Evolutionary conservation across 2,888 invertebrate species (phyloP), one percentile per base, ranked within the genome.

Genomic region (Altica lythri): DNA sequence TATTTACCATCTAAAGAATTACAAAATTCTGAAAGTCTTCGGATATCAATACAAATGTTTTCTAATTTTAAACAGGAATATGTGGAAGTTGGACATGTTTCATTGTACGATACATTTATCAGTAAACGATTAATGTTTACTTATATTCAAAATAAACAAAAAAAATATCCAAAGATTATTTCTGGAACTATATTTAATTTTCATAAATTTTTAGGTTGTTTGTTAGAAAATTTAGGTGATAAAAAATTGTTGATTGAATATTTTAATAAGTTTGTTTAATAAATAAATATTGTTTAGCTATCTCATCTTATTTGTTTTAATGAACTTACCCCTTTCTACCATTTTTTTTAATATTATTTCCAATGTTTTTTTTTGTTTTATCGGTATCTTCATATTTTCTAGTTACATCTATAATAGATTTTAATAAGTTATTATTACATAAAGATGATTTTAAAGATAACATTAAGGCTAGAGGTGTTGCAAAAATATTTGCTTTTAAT

Each of bases 101-200:
- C 90, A 13, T 69, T 86, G 35, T 86, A 84, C 66, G 85, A 84
- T 6, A 83, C 86, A 66, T 93, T 84, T 70, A 81, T 92, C 18
- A 89, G 90, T 63, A 90, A 91, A 73, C 80, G 93, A 53, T 77
- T 94, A 35, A 77, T 89, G 67, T 86, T 90, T 59, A 85, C 81
- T 32, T 87, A 84, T 69, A 78, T 79, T 32, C 55, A 52, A 3
- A 77, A 82, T 6, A 83, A 83, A 57, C 75, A 81, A 30, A 75
- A 75, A 25, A 78, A 80, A 35, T 92, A 86, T 71, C 81, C 88
- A 6, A 80, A 83, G 66, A 72, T 91, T 25, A 77, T 92, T 53
- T 85, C 86, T 5, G 92, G 92, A 10, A 86, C 85, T 14, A 75
- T 90, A 32, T 69, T 92, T 10, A 86, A 87, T 74, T 82, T 89